phyloP scores from a whole-genome alignment of 2,797 vertebrate species.

The Gobio occitaniae region DNA sequence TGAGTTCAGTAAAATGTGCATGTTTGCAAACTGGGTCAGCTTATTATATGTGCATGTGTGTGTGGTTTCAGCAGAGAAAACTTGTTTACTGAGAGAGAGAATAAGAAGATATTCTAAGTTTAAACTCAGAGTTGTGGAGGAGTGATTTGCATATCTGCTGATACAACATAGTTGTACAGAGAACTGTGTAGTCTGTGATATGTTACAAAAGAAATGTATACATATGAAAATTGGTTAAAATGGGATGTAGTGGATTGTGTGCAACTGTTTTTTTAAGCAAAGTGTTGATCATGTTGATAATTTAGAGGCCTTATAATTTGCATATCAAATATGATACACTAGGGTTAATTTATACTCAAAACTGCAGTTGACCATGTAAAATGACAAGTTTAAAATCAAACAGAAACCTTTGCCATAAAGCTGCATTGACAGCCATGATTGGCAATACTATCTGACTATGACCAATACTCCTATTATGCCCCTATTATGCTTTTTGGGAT shows the following conservation, averaged over 20 bases:
- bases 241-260: neutral
- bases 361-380: neutral
- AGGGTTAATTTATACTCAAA: neutral
- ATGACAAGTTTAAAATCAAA: neutral
- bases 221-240: neutral
- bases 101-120: neutral
- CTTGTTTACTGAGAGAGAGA: neutral
- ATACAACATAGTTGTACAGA: neutral
- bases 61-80: neutral
- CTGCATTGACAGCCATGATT: neutral
- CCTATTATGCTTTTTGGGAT: neutral
- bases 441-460: neutral
- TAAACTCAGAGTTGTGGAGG: neutral
- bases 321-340: neutral
- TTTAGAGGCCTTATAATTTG: neutral
- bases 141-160: slow-evolving; percentile 27
- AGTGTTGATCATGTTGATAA: neutral
- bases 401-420: neutral
- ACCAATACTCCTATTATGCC: neutral
- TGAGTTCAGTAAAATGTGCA: slow-evolving; percentile 18
- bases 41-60: neutral
- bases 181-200: neutral
- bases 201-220: neutral
- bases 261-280: neutral
- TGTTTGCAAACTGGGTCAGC: slow-evolving; percentile 37